A percentile compares a stretch with the other conserved stretches of the same genome.
Conservation (phyloP, 1,140 invertebrate species). For the Aporrectodea caliginosa region DNA sequence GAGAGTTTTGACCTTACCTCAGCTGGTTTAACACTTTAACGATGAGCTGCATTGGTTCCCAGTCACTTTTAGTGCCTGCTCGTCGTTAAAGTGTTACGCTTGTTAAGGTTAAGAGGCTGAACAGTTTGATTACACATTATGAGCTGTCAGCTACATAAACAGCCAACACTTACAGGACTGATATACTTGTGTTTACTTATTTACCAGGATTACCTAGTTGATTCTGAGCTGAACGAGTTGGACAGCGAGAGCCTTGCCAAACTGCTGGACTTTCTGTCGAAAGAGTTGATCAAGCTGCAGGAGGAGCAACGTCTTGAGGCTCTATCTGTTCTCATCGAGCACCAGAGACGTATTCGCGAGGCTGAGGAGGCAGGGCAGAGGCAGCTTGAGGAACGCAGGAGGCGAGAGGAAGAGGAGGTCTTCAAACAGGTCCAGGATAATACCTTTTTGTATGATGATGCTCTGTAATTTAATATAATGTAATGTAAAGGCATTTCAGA, state of each 20-base stretch:
- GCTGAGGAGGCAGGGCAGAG: neutral
- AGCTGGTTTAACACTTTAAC: too few relatives aligned
- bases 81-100: too few relatives aligned
- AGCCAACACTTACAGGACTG: too few relatives aligned
- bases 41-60: too few relatives aligned
- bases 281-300: neutral
- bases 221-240: neutral
- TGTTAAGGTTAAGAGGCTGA: too few relatives aligned
- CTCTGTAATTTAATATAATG: too few relatives aligned
- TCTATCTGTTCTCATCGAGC: neutral
- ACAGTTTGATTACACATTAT: too few relatives aligned
- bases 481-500: too few relatives aligned
- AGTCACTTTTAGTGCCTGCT: too few relatives aligned
- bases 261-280: neutral
- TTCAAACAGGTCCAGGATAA: neutral
- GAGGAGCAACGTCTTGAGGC: neutral
- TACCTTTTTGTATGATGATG: neutral
- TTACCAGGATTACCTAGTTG: neutral
- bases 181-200: too few relatives aligned
- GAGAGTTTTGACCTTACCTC: too few relatives aligned
- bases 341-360: neutral
- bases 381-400: neutral
- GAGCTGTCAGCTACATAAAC: too few relatives aligned
- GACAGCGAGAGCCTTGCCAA: neutral
- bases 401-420: neutral